Conservation (phyloP, 2,888 invertebrate genomes). For the Calephelis perditalis region DNA sequence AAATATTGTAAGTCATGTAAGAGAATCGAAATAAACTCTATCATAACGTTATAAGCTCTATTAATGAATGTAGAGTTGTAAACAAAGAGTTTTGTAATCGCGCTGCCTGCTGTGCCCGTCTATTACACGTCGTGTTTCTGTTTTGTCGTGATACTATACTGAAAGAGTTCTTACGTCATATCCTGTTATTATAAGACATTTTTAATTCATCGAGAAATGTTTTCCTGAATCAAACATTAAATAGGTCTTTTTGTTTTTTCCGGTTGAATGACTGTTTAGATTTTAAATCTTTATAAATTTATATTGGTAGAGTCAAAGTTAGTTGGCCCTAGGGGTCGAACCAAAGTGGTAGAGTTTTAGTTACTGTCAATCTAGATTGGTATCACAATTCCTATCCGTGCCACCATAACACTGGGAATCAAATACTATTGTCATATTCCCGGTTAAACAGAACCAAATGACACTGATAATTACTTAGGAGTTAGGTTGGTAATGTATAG, state of each 20-base stretch:
- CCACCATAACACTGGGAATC: too few species aligned
- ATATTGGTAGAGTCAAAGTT: too few species aligned
- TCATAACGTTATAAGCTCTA: slow-evolving; percentile 19
- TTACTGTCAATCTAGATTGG: too few species aligned
- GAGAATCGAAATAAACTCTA: slow-evolving; percentile 10
- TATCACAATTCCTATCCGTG: too few species aligned
- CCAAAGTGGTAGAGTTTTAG: too few species aligned
- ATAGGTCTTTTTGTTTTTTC: background rate
- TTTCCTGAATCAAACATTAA: slow-evolving; percentile 6
- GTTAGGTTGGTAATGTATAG: too few species aligned
- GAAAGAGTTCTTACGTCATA: slow-evolving; percentile 27
- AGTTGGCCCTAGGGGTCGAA: too few species aligned
- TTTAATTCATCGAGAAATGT: slow-evolving; percentile 13
- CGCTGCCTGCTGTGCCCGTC: slow-evolving; percentile 31
- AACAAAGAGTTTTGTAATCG: slow-evolving; percentile 36
- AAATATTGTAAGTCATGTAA: slow-evolving; percentile 17
- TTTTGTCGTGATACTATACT: slow-evolving; percentile 28
- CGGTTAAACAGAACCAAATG: too few species aligned
- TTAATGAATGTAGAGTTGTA: slow-evolving; percentile 18
- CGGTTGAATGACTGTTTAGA: background rate
- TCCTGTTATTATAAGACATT: slow-evolving; percentile 13
- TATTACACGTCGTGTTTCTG: slow-evolving; percentile 27
- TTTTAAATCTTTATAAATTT: too few species aligned
- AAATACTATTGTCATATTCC: too few species aligned
- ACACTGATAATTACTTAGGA: too few species aligned